Base-by-base conservation (phyloP, 2,113 vertebrate species). In the Solenodon paradoxus region DNA sequence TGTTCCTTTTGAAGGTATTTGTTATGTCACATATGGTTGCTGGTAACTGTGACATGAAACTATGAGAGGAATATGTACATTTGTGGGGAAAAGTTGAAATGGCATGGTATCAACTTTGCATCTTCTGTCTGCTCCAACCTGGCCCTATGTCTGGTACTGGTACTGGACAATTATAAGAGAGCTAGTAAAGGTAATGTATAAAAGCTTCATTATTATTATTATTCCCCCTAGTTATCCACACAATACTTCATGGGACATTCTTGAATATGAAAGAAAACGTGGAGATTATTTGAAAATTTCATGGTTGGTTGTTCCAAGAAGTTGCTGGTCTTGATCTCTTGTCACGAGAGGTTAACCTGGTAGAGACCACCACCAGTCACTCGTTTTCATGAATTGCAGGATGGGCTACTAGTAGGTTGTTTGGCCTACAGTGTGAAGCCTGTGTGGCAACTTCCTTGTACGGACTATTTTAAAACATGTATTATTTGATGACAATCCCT, bases 401-500 rank as follows among this genome's bases (percentile, higher is more conserved):
- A 51, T 47, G 57, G 63, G 11, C 20, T 3, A 2, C 40, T 47
- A 15, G 7, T 47, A 15, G 7, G 22, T 66, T 12, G 32, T 81
- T 64, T n/a, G 15, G 30, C 78, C 12, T 81, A 72, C 61, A 47
- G 6, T 10, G 20, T 64, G 61, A 81, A 88, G 24, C 32, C 16
- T 9, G 26, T 30, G 9, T 78, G 38, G 28, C 15, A 24, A 24
- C 68, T 94, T 93, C 53, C 30, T 94, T 89, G 61, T 80, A 91
- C 47, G 66, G 53, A 81, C 55, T 68, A 72, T 77, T 93, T 97
- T 89, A 69, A 81, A 84, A 92, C 63, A 89, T 96, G 28, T 90
- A 88, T 92, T 82, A 90, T 88, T 96, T 9, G 20, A 28, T 90
- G 92, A 93, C 82, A 94, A 92, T 82, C 30, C 20, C 86, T 79